Evolutionary conservation across 1,140 invertebrate species (phyloP), one percentile per base, ranked within the genome.

Genomic region (Bombus vancouverensis): DNA sequence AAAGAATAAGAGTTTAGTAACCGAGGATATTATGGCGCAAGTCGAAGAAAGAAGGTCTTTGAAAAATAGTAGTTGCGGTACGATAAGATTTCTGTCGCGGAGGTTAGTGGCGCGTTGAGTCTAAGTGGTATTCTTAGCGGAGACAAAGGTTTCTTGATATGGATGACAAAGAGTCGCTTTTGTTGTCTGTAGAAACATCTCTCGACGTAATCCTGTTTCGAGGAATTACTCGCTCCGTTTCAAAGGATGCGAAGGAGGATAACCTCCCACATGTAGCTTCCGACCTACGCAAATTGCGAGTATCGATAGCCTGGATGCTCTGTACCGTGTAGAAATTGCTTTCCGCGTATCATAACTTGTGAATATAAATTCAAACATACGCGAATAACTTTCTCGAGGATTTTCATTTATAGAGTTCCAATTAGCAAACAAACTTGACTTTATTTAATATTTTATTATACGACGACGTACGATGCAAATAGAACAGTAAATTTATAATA

Each of bases 121-220:
- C 15, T 47, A 83, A 83, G 53, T 13, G 42, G 42, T 12, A 25
- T n/a, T n/a, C 39, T 75, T 75, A 75, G 4, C 62, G 25, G 68
- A 81, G 66, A 83, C 47, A 81, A 85, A 81, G 34, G 32, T 25
- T 10, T 59, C 74, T 85, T 81, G 70, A 79, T 79, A 75, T 68
- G 77, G 59, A 47, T 12, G 9, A 37, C 34, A 72, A 66, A 77
- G 75, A 53, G 25, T 44, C n/a, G 28, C 62, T 87, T 79, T 74
- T 76, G 76, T 76, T 68, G 12, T 44, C 39, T 37, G 74, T 37
- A 59, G 44, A 80, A n/a, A 34, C 34, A 59, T 57, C 10, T 62
- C 32, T 44, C 18, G 10, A 34, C 22, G 66, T 47, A 82, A 73
- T 76, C 44, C 72, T 81, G 65, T 25, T 84, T 72, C 42, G 44